phyloP scores from a whole-genome alignment of 1,140 invertebrate genomes.

The Drosophila cardini region DNA sequence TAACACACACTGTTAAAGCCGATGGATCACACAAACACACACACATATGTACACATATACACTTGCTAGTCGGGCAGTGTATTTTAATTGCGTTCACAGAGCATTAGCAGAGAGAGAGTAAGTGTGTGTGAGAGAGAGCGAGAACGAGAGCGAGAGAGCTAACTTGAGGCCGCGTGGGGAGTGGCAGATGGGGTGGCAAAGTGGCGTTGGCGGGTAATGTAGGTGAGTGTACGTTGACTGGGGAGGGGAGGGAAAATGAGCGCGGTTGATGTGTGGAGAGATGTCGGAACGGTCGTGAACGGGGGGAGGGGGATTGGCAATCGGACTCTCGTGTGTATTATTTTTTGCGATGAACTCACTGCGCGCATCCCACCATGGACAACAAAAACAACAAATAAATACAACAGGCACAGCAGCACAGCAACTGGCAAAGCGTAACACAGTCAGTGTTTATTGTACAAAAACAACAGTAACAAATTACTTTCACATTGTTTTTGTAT shows the following conservation, averaged over 20 bases:
- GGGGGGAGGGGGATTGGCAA: conserved; percentile 14
- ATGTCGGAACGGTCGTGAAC: not conserved
- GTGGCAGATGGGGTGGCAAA: conserved; percentile 47
- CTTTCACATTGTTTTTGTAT: conserved; percentile 70
- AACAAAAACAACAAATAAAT: conserved; percentile 56
- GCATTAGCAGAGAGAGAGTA: conserved; percentile 31
- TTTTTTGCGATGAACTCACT: conserved; percentile 83
- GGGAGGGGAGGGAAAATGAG: conserved; percentile 2
- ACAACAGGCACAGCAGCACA: conserved; percentile 41
- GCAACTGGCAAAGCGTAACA: conserved; percentile 60
- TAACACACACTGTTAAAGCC: conserved; percentile 56
- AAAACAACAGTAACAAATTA: conserved; percentile 58
- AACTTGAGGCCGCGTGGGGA: conserved; percentile 31
- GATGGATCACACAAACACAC: conserved; percentile 38
- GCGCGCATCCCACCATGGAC: conserved; percentile 66
- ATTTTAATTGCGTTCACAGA: conserved; percentile 57
- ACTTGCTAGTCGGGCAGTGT: conserved; percentile 41
- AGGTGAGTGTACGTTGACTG: conserved; percentile 12
- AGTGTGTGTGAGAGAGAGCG: conserved; percentile 14
- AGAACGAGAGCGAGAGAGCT: conserved; percentile 6
- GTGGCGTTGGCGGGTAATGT: conserved; percentile 36
- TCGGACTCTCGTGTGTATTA: conserved; percentile 67
- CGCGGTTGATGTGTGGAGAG: not conserved
- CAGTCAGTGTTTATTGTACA: conserved; percentile 25
- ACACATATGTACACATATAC: conserved; percentile 33